Percentiles rank a stretch among this genome's conserved stretches.
Evolutionary conservation across 2,797 vertebrate species (phyloP).

Genomic region (Anolis apletophallus): DNA sequence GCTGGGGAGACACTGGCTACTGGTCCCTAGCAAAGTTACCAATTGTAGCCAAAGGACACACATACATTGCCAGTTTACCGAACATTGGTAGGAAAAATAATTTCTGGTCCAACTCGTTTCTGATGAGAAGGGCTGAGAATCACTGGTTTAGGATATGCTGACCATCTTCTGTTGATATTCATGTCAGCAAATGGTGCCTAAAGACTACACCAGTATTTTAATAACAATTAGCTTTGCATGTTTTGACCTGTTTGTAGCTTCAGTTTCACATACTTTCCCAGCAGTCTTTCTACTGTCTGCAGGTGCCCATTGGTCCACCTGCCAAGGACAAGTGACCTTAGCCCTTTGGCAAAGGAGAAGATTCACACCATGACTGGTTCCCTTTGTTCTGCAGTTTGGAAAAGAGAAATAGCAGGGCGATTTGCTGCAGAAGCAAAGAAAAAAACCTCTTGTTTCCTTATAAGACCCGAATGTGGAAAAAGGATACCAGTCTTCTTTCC

Average conservation of each 20-base stretch:
- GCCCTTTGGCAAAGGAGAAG: background rate
- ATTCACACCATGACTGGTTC: background rate
- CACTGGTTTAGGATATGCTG: background rate
- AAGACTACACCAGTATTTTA: background rate
- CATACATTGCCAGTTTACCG: too few relatives aligned
- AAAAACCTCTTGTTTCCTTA: background rate
- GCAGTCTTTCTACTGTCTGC: background rate
- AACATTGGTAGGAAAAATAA: too few relatives aligned
- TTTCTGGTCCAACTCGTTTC: too few relatives aligned
- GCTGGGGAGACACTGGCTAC: too few relatives aligned
- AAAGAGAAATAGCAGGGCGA: background rate
- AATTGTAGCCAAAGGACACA: too few relatives aligned
- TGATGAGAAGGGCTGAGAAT: too few relatives aligned
- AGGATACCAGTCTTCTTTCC: background rate
- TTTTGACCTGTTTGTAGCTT: background rate
- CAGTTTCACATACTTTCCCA: background rate
- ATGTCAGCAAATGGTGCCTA: background rate
- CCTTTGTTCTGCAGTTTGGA: background rate
- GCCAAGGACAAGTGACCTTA: background rate
- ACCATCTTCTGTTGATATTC: background rate
- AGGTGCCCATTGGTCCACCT: background rate
- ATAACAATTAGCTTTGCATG: background rate
- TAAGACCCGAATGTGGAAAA: background rate
- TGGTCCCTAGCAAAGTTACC: too few relatives aligned
- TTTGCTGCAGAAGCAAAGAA: background rate